Percentiles rank a stretch among this genome's conserved stretches.
Conservation (phyloP, 2,113 vertebrate genomes). For the Panthera uncia region DNA sequence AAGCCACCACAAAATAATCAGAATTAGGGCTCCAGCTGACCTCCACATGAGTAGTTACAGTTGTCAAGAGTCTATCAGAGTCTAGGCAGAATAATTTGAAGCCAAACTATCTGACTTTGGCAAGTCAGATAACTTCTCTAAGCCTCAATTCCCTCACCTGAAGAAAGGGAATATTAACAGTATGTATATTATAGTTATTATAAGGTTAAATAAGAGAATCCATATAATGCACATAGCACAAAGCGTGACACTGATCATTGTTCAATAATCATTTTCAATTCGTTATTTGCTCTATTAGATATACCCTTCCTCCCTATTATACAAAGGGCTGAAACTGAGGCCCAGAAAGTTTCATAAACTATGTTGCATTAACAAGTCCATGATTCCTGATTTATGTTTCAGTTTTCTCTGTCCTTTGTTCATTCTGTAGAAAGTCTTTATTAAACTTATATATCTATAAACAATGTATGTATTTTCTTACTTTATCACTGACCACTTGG, state of each 20-base stretch:
- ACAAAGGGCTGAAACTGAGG: not conserved
- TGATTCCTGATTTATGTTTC: not conserved
- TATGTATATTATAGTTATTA: not conserved
- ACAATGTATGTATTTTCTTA: not conserved
- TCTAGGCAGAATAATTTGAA: not conserved
- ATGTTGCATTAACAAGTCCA: not conserved
- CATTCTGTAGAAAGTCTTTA: not conserved
- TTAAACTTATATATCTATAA: not conserved
- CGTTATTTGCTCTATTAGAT: not conserved
- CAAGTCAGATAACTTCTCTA: not conserved
- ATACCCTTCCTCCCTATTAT: not conserved
- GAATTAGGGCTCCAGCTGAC: not conserved
- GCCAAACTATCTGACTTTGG: not conserved
- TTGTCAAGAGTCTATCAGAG: not conserved
- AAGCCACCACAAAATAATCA: not conserved
- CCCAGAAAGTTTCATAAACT: not conserved
- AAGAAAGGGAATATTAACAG: not conserved
- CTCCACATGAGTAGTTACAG: not conserved
- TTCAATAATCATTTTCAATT: not conserved
- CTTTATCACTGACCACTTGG: slow-evolving; percentile 34
- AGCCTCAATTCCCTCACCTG: not conserved
- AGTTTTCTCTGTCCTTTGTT: not conserved
- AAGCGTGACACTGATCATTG: not conserved
- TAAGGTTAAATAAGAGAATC: not conserved
- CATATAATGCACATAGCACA: not conserved